Evolutionary conservation across 2,113 vertebrate genomes (phyloP).

Genomic region (Charadrius vociferus): DNA sequence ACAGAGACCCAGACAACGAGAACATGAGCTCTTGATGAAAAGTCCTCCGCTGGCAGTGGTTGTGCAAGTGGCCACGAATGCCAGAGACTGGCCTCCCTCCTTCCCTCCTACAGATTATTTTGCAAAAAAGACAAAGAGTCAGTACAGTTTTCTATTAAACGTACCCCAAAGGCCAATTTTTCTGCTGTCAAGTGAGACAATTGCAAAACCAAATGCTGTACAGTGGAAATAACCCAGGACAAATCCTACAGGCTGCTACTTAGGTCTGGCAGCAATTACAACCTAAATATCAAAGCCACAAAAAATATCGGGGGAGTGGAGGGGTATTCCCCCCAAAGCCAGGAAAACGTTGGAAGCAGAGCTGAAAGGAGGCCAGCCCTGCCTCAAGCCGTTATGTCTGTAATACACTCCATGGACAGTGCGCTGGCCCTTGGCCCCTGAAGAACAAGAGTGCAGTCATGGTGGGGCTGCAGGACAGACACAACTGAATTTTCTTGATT

Average conservation of each 20-base stretch:
- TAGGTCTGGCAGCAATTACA: constrained; percentile 3
- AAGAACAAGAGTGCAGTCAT: neutral
- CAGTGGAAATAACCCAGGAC: constrained; percentile 56
- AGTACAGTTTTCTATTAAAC: constrained; percentile 33
- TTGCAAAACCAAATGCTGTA: constrained; percentile 21
- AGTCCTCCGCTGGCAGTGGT: constrained; percentile 32
- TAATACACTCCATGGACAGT: neutral
- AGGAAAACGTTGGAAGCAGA: neutral
- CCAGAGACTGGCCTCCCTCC: constrained; percentile 35
- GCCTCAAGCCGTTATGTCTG: neutral
- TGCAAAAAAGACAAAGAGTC: constrained; percentile 49
- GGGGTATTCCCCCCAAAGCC: neutral
- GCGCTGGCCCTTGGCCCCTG: neutral
- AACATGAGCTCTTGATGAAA: neutral
- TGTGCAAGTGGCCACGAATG: constrained; percentile 28
- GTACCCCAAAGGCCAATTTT: neutral
- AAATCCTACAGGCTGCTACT: constrained; percentile 33
- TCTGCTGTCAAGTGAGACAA: constrained; percentile 4
- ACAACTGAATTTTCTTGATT: neutral
- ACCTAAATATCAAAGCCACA: constrained; percentile 24
- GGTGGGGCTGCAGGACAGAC: neutral
- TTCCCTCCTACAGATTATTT: constrained; percentile 38
- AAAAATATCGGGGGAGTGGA: neutral
- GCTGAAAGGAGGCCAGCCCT: neutral
- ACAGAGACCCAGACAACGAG: neutral